Percentiles rank a stretch among this genome's conserved stretches.
These are phyloP conservation scores for Eucriotettix oculatus DNA, from an alignment of 2,888 invertebrate genomes.

Conservation along the genomic window DNA sequence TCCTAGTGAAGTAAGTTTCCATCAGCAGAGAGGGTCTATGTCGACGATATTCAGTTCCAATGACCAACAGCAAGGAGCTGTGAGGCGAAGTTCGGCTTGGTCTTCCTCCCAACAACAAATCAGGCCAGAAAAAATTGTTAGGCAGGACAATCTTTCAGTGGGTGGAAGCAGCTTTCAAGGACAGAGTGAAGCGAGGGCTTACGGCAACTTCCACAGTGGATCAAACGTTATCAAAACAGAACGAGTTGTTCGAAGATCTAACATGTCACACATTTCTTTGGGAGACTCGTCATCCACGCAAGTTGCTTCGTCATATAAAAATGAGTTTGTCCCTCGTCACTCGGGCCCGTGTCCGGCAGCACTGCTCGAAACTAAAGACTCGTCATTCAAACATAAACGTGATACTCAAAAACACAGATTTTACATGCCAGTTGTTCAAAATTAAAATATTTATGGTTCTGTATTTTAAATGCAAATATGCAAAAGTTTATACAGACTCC, in stretches of 20 bases:
- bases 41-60: slow-evolving; percentile 32
- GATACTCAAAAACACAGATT: slow-evolving; percentile 75
- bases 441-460: slow-evolving; percentile 8
- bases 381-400: slow-evolving; percentile 68
- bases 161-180: slow-evolving; percentile 51
- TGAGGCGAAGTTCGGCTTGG: slow-evolving; percentile 33
- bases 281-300: slow-evolving; percentile 38
- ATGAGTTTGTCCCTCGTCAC: slow-evolving; percentile 55
- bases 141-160: slow-evolving; percentile 49
- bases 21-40: slow-evolving; percentile 5
- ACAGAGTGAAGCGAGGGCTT: slow-evolving; percentile 47
- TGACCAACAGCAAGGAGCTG: slow-evolving; percentile 26
- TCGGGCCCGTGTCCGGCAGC: slow-evolving; percentile 66
- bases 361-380: slow-evolving; percentile 47
- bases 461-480: no score
- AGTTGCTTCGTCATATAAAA: slow-evolving; percentile 51
- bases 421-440: slow-evolving; percentile 46
- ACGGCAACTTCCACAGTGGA: slow-evolving; percentile 38
- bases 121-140: slow-evolving; percentile 41
- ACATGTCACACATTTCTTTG: slow-evolving; percentile 57
- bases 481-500: no score
- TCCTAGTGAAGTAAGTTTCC: slow-evolving; percentile 3
- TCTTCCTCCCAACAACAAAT: slow-evolving; percentile 32
- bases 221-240: slow-evolving; percentile 11
- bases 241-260: slow-evolving; percentile 33